Percentiles rank a stretch among this genome's conserved stretches.
Conservation (phyloP, 2,113 vertebrate genomes). For the Sphaerodactylus townsendi region DNA sequence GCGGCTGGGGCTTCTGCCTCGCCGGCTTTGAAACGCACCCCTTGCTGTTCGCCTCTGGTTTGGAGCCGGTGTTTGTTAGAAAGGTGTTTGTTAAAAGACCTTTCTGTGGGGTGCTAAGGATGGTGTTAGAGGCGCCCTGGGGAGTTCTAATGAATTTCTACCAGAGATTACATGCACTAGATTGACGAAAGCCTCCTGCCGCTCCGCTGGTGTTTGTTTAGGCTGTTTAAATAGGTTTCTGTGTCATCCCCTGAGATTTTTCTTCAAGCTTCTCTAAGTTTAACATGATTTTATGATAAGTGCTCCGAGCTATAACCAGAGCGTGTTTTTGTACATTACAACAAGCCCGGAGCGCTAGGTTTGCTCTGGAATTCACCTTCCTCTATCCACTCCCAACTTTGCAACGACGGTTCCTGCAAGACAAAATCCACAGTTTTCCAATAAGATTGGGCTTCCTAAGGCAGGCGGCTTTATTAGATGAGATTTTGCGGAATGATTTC, state of each 20-base stretch:
- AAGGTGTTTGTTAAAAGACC: constrained; percentile 7
- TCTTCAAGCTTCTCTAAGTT: constrained; percentile 22
- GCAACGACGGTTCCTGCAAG: not conserved
- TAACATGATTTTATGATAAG: not conserved
- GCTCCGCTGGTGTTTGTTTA: constrained; percentile 30
- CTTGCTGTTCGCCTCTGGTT: constrained; percentile 34
- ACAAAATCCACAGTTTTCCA: not conserved
- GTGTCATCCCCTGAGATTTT: constrained; percentile 18
- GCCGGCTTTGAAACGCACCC: constrained; percentile 16
- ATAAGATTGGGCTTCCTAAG: not conserved
- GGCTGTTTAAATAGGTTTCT: constrained; percentile 33
- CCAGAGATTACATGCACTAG: constrained; percentile 13
- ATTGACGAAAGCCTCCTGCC: constrained; percentile 20
- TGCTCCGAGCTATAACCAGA: not conserved
- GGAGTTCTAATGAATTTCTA: constrained; percentile 53
- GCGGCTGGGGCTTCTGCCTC: not conserved
- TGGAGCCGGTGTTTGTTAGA: constrained; percentile 34
- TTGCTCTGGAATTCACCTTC: not conserved
- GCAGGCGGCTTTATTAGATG: not conserved
- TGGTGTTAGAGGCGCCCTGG: constrained; percentile 3
- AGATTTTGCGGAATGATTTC: not conserved
- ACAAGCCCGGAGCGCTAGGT: not conserved
- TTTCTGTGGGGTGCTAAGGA: constrained; percentile 3
- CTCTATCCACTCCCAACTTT: no score
- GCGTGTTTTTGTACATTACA: not conserved